Base-by-base conservation (phyloP, 2,113 vertebrate genomes). In the Clarias gariepinus region DNA sequence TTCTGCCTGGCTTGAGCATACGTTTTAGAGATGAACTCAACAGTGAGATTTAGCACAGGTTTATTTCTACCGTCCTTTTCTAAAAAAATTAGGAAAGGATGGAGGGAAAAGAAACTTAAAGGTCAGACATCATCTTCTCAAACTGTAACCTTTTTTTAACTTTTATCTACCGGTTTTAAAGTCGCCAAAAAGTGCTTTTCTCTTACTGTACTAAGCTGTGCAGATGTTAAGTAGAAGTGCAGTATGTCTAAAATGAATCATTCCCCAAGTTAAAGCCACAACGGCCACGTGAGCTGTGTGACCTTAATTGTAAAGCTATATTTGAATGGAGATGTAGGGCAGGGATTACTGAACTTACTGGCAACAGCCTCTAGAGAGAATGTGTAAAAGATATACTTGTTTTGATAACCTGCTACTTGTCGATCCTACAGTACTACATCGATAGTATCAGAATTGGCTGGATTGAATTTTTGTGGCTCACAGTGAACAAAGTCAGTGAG, bases 291-390 rank as follows among this genome's bases (percentile, higher is more conserved):
- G 84, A 84, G 57, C 61, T 64, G 58, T 30, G 76, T 86, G 90
- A 83, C 86, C 90, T 89, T 87, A 90, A 90, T 90, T 90, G 85
- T 90, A 83, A 86, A 86, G 86, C 90, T 90, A 90, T 88, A 90
- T 90, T 90, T 89, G 90, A 90, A 86, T 84, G 82, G 86, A 82
- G 86, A 90, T 90, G 88, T 90, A 90, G 90, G 88, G 69, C 90
- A 90, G 84, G 76, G 86, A 86, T 86, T 86, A 84, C 88, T 87
- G 86, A 82, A 61, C 64, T 81, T 61, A 86, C 84, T 84, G 53
- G 77, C 61, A 74, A 81, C 36, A 82, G 52, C 61, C 79, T 85
- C 41, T 73, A 41, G 60, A 33, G 66, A 30, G 18, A 86, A 64
- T 41, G 47, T 25, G 80, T 74, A 76, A 63, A 81, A 84, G 79